A percentile compares a stretch with the other conserved stretches of the same genome.
phyloP scores from a whole-genome alignment of 2,888 invertebrate species.

The Tetheella fluctuosa region DNA sequence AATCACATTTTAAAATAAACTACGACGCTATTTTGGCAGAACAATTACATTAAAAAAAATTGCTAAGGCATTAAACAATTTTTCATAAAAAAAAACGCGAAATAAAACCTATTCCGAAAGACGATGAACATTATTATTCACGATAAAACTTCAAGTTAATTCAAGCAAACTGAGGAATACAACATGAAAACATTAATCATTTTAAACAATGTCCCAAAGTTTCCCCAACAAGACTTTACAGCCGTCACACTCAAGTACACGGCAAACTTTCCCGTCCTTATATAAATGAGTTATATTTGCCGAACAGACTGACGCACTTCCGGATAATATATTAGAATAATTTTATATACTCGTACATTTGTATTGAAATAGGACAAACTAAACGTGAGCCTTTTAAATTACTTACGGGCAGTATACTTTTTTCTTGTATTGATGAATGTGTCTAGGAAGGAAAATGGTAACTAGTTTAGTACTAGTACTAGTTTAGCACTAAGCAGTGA shows the following conservation, averaged over 20 bases:
- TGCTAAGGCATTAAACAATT: too few species aligned
- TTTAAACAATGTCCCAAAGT: conserved; percentile 3
- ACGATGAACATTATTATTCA: neutral
- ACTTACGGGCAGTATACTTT: too few species aligned
- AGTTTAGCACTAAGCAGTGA: too few species aligned
- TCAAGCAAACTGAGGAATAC: neutral
- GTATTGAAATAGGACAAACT: neutral
- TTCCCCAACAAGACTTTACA: conserved; percentile 4
- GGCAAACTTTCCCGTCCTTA: conserved; percentile 3
- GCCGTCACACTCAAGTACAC: conserved; percentile 5
- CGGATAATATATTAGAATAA: conserved; percentile 27
- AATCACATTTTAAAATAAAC: too few species aligned
- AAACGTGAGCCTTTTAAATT: neutral
- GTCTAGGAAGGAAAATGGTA: too few species aligned
- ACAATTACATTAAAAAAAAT: too few species aligned
- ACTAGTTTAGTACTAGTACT: too few species aligned
- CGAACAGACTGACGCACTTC: conserved; percentile 23
- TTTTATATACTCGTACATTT: conserved; percentile 19
- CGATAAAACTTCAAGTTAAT: neutral
- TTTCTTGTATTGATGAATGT: too few species aligned
- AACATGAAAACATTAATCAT: conserved; percentile 6
- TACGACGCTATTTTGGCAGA: too few species aligned
- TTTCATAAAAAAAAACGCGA: neutral
- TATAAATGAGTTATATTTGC: conserved; percentile 5
- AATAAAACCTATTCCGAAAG: neutral